phyloP scores from a whole-genome alignment of 2,113 vertebrate species.

The Brachionichthys hirsutus region DNA sequence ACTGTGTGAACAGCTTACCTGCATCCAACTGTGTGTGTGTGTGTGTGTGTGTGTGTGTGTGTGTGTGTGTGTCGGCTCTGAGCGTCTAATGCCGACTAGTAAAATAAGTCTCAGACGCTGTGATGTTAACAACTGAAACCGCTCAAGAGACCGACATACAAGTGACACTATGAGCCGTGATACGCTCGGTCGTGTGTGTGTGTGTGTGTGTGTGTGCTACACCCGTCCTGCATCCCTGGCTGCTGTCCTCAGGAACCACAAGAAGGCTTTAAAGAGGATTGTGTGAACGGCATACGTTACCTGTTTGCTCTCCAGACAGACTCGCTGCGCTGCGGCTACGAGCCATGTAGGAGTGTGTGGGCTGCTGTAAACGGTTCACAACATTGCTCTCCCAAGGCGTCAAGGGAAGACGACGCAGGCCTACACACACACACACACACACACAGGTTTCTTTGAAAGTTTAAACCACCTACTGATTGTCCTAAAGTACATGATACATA shows the following conservation, averaged over 20 bases:
- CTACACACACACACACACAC: conserved; percentile 65
- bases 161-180: not conserved
- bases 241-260: not conserved
- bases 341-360: conserved; percentile 96
- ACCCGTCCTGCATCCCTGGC: too few relatives aligned
- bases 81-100: conserved; percentile 45
- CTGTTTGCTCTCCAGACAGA: conserved; percentile 88
- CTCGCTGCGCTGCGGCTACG: conserved; percentile 93
- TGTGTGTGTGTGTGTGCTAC: too few relatives aligned
- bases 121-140: conserved; percentile 53
- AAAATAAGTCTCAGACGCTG: conserved; percentile 42
- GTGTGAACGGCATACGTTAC: conserved; percentile 72
- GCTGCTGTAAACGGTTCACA: conserved; percentile 93
- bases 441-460: conserved; percentile 21
- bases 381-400: conserved; percentile 92
- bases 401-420: conserved; percentile 86
- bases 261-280: too few relatives aligned
- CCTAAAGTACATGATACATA: conserved; percentile 10
- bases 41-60: conserved; percentile 4
- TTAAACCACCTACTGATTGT: conserved; percentile 25
- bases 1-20: conserved; percentile 33
- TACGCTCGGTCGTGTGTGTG: not conserved
- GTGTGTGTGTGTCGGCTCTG: conserved; percentile 20
- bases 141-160: conserved; percentile 28
- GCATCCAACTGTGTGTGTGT: conserved; percentile 8